Evolutionary conservation across 2,113 vertebrate species (phyloP), one percentile per base, ranked within the genome.

Genomic region (Boleophthalmus pectinirostris): DNA sequence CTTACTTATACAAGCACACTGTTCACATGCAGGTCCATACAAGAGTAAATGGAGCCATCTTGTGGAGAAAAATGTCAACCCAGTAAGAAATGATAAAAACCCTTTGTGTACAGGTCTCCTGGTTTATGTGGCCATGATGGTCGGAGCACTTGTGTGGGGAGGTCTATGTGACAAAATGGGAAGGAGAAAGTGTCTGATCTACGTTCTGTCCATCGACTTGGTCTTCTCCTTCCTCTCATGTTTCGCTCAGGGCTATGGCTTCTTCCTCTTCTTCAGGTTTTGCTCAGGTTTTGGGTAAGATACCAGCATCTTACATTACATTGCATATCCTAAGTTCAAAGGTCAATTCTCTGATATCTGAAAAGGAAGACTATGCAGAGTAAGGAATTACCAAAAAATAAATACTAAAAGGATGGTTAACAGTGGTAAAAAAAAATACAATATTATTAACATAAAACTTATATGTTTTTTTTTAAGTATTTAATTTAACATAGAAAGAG

Each of bases 121-220:
- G 78, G 98, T 99, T 87, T 99, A 99, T 72, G 87, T 98, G 69
- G 95, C 96, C 77, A 99, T 99, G 98, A 98, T 99, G 98, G 90
- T 96, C 8, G 97, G 98, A 0, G 96, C 98, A 12, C 84, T 99
- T 57, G 70, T 96, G 69, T 95, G 97, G 94, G 97, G 97, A 0
- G 96, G 97, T 76, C 94, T 99, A 18, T 96, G 96, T 29, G 98
- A 99, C 63, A 98, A 97, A 73, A 91, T 98, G 92, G 97, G 98
- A 58, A 94, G 98, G 79, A 96, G 94, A 89, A 93, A 94, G 87
- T 97, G 95, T 92, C 95, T 99, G 85, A 94, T 96, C 86, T 93
- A 96, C 66, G 96, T 96, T 10, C 94, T 99, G 82, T 71, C 93
- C 85, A 93, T 99, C 94, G 98, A 98, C 33, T 93, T 96, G 86